These are phyloP conservation scores for Heliconius ismenius DNA, from an alignment of 2,888 invertebrate genomes.

Conservation along the genomic window DNA sequence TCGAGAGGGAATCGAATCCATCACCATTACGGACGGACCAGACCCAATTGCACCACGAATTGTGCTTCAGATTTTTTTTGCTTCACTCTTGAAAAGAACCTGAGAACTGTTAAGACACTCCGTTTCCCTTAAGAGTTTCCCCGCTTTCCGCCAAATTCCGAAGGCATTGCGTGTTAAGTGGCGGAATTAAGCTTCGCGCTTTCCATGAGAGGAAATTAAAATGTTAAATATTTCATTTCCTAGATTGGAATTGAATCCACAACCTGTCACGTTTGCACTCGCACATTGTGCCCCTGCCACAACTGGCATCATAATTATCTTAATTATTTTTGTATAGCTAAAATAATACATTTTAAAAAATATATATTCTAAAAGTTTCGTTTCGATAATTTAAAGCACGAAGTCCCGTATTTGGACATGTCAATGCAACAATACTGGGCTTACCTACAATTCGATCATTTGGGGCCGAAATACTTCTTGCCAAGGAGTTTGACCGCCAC, in stretches of 20 bases:
- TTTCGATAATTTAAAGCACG: slow-evolving; percentile 79
- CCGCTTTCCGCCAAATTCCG: too few relatives aligned
- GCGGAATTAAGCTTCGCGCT: too few relatives aligned
- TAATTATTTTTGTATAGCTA: not conserved
- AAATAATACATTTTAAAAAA: not conserved
- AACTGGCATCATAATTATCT: not conserved
- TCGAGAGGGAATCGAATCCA: not conserved
- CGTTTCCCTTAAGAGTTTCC: too few relatives aligned
- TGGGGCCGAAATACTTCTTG: slow-evolving; percentile 84
- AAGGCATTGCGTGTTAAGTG: too few relatives aligned
- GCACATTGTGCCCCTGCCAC: too few relatives aligned
- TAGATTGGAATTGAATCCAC: too few relatives aligned
- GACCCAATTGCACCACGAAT: not conserved
- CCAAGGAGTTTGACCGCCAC: slow-evolving; percentile 79
- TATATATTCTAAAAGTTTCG: not conserved
- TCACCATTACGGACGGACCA: not conserved
- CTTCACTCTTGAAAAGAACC: not conserved
- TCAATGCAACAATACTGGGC: slow-evolving; percentile 90
- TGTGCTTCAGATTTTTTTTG: not conserved
- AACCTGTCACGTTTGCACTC: too few relatives aligned
- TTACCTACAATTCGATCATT: slow-evolving; percentile 91
- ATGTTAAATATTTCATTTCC: too few relatives aligned
- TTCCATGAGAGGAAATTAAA: too few relatives aligned
- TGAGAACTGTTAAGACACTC: too few relatives aligned
- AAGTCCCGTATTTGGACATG: slow-evolving; percentile 91